Base-by-base conservation (phyloP, 2,888 invertebrate genomes). In the Stenodema calcarata region DNA sequence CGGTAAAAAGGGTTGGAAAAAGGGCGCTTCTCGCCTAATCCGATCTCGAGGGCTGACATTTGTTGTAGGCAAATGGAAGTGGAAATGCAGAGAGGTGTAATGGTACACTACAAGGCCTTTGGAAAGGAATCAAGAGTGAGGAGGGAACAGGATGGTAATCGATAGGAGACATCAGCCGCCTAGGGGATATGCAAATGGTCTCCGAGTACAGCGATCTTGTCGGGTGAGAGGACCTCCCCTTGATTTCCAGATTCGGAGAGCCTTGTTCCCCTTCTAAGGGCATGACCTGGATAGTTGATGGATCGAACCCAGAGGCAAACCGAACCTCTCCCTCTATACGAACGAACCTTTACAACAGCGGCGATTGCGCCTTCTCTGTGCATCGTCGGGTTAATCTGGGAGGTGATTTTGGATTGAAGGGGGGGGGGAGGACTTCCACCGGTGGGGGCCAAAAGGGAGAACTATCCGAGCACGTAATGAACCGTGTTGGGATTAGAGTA, bases 221-320 rank as follows among this genome's bases (percentile, higher is more conserved):
- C 81, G 81, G 69, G 35, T 7, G 35, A 35, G 35, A 35, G 35
- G 41, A 35, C 23, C 35, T n/a, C 9, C 81, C 30, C 81, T 62
- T 62, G 81, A 62, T 81, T 81, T 81, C 82, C 62, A 82, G 82
- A 82, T 82, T 82, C 82, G 82, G 82, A 47, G 42, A 35, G 44
- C 35, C 35, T 41, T 81, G 28, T 28, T 81, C 62, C 62, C 82
- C 82, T 54, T 82, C 41, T 82, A 42, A 69, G 82, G 82, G 82
- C 82, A 69, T 82, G 82, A 82, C 82, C 82, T 82, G 82, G 69
- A 69, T 82, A 82, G 82, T 80, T 80, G 80, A 80, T 69, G 82
- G 69, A 82, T 82, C 82, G 69, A 69, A 82, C 41, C n/a, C 81
- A 18, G 35, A 35, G 35, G 18, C 27, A 47, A 70, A 18, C 14